Percentiles rank a stretch among this genome's conserved stretches.
Evolutionary conservation across 2,113 vertebrate genomes (phyloP).

Genomic region (Paracanthobrama guichenoti): DNA sequence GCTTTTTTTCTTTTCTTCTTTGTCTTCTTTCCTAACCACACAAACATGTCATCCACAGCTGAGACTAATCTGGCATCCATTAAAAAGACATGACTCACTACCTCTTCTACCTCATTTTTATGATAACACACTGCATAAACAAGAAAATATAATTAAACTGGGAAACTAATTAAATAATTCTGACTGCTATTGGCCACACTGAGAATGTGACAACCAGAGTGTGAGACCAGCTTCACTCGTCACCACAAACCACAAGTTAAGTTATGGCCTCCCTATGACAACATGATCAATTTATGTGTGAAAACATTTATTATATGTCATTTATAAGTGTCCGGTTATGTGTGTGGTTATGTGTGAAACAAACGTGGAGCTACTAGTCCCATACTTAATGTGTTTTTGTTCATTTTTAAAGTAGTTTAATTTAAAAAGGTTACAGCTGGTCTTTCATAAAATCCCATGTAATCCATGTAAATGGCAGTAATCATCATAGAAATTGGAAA

Average conservation of each 20-base stretch:
- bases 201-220: background rate
- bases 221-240: background rate
- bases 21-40: conserved; percentile 26
- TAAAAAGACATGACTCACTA: background rate
- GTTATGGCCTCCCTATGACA: background rate
- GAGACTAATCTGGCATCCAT: background rate
- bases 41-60: background rate
- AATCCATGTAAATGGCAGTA: too few relatives aligned
- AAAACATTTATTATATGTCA: background rate
- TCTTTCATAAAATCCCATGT: too few relatives aligned
- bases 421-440: background rate
- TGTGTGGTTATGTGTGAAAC: background rate
- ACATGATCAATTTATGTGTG: background rate
- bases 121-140: background rate
- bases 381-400: background rate
- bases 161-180: background rate
- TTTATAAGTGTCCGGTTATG: background rate
- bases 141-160: background rate
- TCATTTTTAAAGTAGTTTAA: background rate
- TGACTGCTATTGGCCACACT: background rate
- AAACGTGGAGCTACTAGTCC: background rate
- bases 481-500: too few relatives aligned
- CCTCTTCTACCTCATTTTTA: background rate
- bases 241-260: background rate
- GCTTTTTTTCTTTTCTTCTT: conserved; percentile 28